These are phyloP conservation scores for Scleropages formosus DNA, from an alignment of 2,797 vertebrate species.

Conservation along the genomic window DNA sequence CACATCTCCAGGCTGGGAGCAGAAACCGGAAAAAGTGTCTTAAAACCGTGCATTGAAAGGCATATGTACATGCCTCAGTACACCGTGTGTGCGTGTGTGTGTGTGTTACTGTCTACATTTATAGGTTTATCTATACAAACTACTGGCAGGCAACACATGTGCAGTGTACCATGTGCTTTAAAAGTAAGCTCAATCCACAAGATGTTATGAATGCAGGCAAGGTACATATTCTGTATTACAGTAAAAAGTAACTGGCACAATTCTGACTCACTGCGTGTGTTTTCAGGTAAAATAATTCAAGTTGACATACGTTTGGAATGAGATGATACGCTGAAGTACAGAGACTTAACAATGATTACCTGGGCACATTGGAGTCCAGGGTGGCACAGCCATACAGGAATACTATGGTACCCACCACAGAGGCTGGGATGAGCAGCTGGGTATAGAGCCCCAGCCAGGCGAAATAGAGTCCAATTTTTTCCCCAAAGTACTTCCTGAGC, in stretches of 20 bases:
- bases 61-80: background rate
- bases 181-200: too few relatives aligned
- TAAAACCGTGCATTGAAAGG: background rate
- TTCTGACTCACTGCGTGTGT: too few relatives aligned
- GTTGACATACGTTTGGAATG: background rate
- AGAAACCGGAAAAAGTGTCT: slow-evolving; percentile 34
- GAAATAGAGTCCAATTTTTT: slow-evolving; percentile 97
- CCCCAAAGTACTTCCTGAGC: slow-evolving; percentile 94
- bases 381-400: slow-evolving; percentile 94
- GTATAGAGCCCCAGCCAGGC: slow-evolving; percentile 98
- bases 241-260: too few relatives aligned
- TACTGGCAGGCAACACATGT: too few relatives aligned
- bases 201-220: too few relatives aligned
- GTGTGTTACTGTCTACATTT: background rate
- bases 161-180: too few relatives aligned
- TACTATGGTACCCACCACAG: slow-evolving; percentile 88
- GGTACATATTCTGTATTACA: too few relatives aligned
- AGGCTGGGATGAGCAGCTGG: slow-evolving; percentile 92
- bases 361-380: slow-evolving; percentile 88
- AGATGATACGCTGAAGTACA: too few relatives aligned
- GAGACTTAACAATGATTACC: slow-evolving; percentile 62
- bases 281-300: too few relatives aligned
- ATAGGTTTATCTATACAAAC: too few relatives aligned
- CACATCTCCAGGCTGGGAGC: slow-evolving; percentile 87
- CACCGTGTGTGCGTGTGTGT: background rate